Evolutionary conservation across 2,113 vertebrate genomes (phyloP).

Genomic region (Paradoxurus hermaphroditus): DNA sequence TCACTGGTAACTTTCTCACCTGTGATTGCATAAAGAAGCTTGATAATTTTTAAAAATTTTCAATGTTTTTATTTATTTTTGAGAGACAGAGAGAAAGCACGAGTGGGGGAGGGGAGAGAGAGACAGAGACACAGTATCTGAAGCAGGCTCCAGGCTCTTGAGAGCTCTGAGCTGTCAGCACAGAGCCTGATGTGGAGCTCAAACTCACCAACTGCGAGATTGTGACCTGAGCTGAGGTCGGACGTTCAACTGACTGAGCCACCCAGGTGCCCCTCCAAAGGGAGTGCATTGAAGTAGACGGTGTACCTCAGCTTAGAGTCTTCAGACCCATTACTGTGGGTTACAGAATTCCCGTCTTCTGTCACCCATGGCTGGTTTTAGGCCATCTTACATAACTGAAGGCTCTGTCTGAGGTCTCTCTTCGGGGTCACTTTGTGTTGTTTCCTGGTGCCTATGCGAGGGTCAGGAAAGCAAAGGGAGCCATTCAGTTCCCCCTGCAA

Average conservation of each 20-base stretch:
- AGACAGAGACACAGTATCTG: too few species aligned
- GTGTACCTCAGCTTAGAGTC: background rate
- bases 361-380: background rate
- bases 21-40: background rate
- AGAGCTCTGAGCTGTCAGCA: too few species aligned
- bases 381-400: background rate
- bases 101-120: too few species aligned
- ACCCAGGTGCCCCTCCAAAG: background rate
- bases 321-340: background rate
- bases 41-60: too few species aligned
- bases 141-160: too few species aligned
- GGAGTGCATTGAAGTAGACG: background rate
- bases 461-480: conserved; percentile 54
- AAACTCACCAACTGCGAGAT: too few species aligned
- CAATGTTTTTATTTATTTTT: too few species aligned
- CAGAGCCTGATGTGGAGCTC: too few species aligned
- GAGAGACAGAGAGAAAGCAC: too few species aligned
- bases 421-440: background rate
- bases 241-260: too few species aligned
- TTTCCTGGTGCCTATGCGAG: conserved; percentile 41
- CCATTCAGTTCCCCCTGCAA: conserved; percentile 46
- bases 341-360: background rate
- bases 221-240: too few species aligned
- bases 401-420: conserved; percentile 8
- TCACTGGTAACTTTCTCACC: background rate